phyloP scores from a whole-genome alignment of 1,140 invertebrate species.

The Sweltsa coloradensis region DNA sequence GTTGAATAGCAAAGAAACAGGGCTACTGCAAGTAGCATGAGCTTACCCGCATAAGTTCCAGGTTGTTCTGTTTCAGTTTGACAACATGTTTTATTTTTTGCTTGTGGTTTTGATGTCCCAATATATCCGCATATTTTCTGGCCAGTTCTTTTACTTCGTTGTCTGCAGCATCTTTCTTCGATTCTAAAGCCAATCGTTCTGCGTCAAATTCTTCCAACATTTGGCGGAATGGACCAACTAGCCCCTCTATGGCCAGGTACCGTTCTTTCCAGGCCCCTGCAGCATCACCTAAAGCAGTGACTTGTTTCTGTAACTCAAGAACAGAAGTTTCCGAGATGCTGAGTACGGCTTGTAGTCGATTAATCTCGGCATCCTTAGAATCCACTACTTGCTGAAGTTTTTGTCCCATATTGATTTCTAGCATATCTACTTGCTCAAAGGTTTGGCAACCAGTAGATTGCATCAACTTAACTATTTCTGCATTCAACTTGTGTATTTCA shows the following conservation, averaged over 20 bases:
- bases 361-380: no score
- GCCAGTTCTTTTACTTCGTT: constrained; percentile 38
- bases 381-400: no score
- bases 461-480: no score
- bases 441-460: no score
- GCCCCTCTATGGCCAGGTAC: constrained; percentile 16
- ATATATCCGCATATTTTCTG: constrained; percentile 42
- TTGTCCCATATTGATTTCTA: no score
- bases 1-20: no score
- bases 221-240: constrained; percentile 25
- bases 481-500: no score
- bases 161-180: constrained; percentile 24
- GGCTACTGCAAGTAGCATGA: no score
- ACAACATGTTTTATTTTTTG: constrained; percentile 52
- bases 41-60: constrained; percentile 37
- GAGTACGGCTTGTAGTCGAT: no score
- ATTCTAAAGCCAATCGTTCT: constrained; percentile 28
- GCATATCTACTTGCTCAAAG: no score
- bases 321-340: no score
- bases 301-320: no score
- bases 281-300: neutral
- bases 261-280: constrained; percentile 12
- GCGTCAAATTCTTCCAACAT: constrained; percentile 33
- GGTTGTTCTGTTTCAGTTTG: constrained; percentile 45
- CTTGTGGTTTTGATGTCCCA: constrained; percentile 53